These are phyloP conservation scores for Drusus annulatus DNA, from an alignment of 1,140 invertebrate genomes.

Conservation along the genomic window DNA sequence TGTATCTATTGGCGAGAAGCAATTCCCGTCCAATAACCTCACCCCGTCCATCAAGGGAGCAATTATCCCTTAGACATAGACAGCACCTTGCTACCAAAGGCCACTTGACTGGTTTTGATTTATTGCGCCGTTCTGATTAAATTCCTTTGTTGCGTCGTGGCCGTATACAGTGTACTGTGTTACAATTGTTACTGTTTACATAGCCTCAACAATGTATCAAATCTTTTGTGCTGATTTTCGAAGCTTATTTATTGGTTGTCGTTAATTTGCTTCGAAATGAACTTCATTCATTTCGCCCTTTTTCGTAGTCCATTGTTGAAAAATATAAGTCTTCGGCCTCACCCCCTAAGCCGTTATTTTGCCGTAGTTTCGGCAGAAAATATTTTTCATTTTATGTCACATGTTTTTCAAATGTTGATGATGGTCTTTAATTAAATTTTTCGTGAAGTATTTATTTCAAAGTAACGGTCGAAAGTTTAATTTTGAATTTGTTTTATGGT, in stretches of 20 bases:
- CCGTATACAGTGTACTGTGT: not conserved
- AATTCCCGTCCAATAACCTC: constrained; percentile 36
- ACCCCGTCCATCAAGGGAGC: not conserved
- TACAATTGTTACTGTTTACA: constrained; percentile 4
- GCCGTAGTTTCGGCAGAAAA: too few relatives aligned
- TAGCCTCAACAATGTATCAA: constrained; percentile 44
- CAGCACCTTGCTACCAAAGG: constrained; percentile 16
- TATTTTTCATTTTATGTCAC: too few relatives aligned
- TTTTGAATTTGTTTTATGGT: too few relatives aligned
- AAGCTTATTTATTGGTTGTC: constrained; percentile 52
- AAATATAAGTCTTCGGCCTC: constrained; percentile 7
- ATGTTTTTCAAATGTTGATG: too few relatives aligned
- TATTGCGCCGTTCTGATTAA: constrained; percentile 58
- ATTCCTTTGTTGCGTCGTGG: constrained; percentile 56
- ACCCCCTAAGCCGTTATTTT: too few relatives aligned
- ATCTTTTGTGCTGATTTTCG: constrained; percentile 48
- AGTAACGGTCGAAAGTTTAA: too few relatives aligned
- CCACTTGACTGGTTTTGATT: constrained; percentile 55
- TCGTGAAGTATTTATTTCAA: too few relatives aligned
- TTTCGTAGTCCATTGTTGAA: constrained; percentile 40
- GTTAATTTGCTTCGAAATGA: constrained; percentile 58
- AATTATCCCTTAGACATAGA: constrained; percentile 37
- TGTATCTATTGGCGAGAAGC: constrained; percentile 2
- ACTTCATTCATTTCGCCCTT: constrained; percentile 52
- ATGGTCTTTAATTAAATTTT: too few relatives aligned